phyloP scores from a whole-genome alignment of 2,888 invertebrate genomes.

The Caenorhabditis drosophilae region DNA sequence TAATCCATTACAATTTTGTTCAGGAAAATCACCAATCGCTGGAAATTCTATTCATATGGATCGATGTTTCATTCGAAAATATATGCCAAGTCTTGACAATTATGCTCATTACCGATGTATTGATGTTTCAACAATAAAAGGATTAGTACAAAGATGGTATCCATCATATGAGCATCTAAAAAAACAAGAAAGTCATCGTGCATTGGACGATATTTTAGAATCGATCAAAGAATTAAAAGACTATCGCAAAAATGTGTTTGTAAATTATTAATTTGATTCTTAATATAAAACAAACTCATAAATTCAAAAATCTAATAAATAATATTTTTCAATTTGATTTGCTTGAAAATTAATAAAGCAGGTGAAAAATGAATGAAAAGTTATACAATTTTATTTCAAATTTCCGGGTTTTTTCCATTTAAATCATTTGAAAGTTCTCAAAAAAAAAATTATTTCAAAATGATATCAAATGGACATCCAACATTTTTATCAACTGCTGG shows the following conservation, averaged over 20 bases:
- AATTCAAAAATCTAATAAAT: too few relatives aligned
- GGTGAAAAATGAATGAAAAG: too few relatives aligned
- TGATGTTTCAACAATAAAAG: slow-evolving; percentile 86
- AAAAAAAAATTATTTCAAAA: too few relatives aligned
- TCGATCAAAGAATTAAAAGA: slow-evolving; percentile 78
- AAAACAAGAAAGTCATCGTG: slow-evolving; percentile 70
- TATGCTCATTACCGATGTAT: slow-evolving; percentile 90
- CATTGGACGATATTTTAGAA: slow-evolving; percentile 78
- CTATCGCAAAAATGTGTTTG: slow-evolving; percentile 78
- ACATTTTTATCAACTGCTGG: too few relatives aligned
- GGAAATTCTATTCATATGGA: slow-evolving; percentile 63
- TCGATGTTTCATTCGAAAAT: slow-evolving; percentile 72
- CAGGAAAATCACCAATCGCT: slow-evolving; percentile 41
- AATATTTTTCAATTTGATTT: too few relatives aligned
- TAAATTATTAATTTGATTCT: slow-evolving; percentile 8
- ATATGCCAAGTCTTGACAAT: slow-evolving; percentile 81
- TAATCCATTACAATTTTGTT: not conserved
- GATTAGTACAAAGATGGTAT: slow-evolving; percentile 76
- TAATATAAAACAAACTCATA: too few relatives aligned
- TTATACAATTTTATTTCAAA: too few relatives aligned
- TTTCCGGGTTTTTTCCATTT: too few relatives aligned
- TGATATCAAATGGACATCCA: too few relatives aligned
- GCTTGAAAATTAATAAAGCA: too few relatives aligned
- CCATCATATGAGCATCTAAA: slow-evolving; percentile 71
- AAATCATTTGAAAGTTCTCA: too few relatives aligned